Evolutionary conservation across 2,113 vertebrate species (phyloP), one percentile per base, ranked within the genome.

Genomic region (Leiothrix lutea): DNA sequence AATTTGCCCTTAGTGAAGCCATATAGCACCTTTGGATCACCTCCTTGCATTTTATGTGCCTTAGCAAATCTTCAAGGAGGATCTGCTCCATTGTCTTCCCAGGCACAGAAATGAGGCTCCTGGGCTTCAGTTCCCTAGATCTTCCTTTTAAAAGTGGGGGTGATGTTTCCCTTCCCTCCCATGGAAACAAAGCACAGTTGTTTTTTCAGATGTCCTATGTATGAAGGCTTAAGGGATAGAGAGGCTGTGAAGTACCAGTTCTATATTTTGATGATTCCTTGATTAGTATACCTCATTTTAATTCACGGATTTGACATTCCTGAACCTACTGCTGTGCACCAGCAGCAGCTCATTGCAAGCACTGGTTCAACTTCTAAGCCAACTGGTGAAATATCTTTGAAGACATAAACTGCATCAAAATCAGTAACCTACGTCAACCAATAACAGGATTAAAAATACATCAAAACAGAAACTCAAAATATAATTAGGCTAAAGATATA

Each of bases 381-480:
- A 56, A 19, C 33, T 48, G 74, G 38, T 70, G 35, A 94, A 91
- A 35, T 70, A 54, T 24, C 79, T 94, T 91, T 94, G 84, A 94
- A 95, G 92, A 64, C 36, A 58, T 40, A 69, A 14, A 60, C 9
- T 53, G 25, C 75, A 95, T 79, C 87, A 95, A 82, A 96, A 66
- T 33, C 24, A 80, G 65, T 42, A 51, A 74, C 85, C 36, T 40
- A 80, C 73, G 80, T 85, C 57, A 83, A 53, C 47, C 33, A 79
- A 88, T 57, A 82, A 35, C 35, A 53, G 71, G 35, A 88, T 80
- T 77, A 82, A 95, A 35, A 86, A 90, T 83, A 83, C 85, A 93
- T 94, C 91, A 88, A 94, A 97, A 85, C 71, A 40, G 14, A 77
- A 94, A 69, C 12, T 83, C 51, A 57, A 65, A 92, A 85, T 53